These are phyloP conservation scores for Sepiola atlantica DNA, from an alignment of 2,888 invertebrate genomes.

Conservation along the genomic window DNA sequence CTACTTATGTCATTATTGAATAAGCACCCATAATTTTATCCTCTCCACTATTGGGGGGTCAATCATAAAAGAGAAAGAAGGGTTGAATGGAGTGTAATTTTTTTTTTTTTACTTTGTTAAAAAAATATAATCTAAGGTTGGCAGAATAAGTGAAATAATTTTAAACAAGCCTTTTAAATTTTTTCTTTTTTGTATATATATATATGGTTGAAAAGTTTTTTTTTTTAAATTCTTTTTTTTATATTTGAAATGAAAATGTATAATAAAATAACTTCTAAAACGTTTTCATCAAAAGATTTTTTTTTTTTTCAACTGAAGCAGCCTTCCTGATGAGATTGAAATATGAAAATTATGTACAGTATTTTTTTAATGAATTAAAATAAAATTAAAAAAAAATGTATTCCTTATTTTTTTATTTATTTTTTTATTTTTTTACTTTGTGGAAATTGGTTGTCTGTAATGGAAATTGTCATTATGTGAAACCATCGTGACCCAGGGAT, in stretches of 20 bases:
- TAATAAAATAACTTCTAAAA: background rate
- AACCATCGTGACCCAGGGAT: too few relatives aligned
- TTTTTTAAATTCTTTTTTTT: too few relatives aligned
- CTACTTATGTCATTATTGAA: conserved; percentile 66
- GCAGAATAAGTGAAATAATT: background rate
- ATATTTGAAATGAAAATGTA: background rate
- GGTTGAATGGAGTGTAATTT: background rate
- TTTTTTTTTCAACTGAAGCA: background rate
- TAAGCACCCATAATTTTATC: background rate
- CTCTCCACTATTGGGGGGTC: background rate
- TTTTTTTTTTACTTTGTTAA: background rate
- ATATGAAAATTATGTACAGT: background rate
- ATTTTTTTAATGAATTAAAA: conserved; percentile 40
- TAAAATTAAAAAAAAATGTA: background rate
- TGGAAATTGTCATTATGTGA: too few relatives aligned
- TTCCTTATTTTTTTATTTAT: background rate
- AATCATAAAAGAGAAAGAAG: background rate
- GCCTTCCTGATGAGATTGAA: background rate
- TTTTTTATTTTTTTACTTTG: background rate
- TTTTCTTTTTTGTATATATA: background rate
- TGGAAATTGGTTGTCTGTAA: too few relatives aligned
- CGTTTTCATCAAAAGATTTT: background rate
- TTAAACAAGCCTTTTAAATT: background rate
- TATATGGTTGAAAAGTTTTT: background rate
- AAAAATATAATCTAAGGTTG: background rate